Conservation (phyloP, 2,888 invertebrate genomes). For the Neoascia interrupta region DNA sequence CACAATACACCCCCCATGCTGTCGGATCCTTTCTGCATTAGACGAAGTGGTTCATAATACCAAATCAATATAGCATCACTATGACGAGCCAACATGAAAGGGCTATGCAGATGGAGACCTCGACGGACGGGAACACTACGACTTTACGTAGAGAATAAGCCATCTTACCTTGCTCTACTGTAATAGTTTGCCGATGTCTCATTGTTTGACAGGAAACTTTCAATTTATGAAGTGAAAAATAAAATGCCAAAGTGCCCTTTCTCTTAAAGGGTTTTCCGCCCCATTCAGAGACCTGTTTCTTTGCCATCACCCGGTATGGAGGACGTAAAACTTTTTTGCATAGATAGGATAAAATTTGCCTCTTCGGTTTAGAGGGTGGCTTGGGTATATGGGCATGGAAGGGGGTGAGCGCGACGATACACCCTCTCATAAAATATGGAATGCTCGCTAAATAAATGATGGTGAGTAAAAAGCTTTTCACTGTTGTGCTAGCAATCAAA, state of each 20-base stretch:
- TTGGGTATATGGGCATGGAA: not conserved
- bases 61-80: slow-evolving; percentile 63
- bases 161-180: slow-evolving; percentile 37
- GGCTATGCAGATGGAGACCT: not conserved
- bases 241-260: slow-evolving; percentile 54
- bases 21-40: not conserved
- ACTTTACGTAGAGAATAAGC: slow-evolving; percentile 29
- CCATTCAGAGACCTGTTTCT: not conserved
- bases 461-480: slow-evolving; percentile 53
- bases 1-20: not conserved
- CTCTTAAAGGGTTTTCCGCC: slow-evolving; percentile 33
- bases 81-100: slow-evolving; percentile 52
- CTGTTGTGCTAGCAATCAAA: slow-evolving; percentile 53
- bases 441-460: slow-evolving; percentile 50
- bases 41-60: slow-evolving; percentile 47
- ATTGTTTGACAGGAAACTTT: slow-evolving; percentile 64
- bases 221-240: slow-evolving; percentile 62
- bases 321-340: no score
- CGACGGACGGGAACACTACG: slow-evolving; percentile 17
- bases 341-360: slow-evolving; percentile 3
- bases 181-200: slow-evolving; percentile 41
- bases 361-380: not conserved
- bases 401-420: slow-evolving; percentile 16
- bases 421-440: slow-evolving; percentile 46
- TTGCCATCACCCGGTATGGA: not conserved